Conservation (phyloP, 2,888 invertebrate species). For the Therioaphis trifolii region DNA sequence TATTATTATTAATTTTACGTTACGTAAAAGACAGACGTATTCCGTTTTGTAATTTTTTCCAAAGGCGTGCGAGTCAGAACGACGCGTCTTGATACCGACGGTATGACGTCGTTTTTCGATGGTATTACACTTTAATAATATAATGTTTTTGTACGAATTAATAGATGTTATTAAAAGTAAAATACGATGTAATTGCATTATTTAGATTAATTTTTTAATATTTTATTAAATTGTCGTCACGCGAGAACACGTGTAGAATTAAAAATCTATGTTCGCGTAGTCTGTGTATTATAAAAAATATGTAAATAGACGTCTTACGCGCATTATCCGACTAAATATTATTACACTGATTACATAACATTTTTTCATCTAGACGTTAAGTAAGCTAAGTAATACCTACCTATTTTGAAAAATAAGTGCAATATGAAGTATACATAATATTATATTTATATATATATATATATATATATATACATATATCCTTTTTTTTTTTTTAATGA, state of each 20-base stretch:
- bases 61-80: too few relatives aligned
- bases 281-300: neutral
- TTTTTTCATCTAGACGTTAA: neutral
- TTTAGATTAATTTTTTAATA: too few relatives aligned
- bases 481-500: neutral
- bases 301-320: neutral
- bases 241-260: neutral
- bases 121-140: neutral
- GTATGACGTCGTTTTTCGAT: too few relatives aligned
- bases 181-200: neutral
- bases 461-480: too few relatives aligned
- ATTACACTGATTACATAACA: neutral
- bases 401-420: conserved; percentile 60
- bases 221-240: neutral
- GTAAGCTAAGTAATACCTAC: conserved; percentile 22
- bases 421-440: too few relatives aligned
- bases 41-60: too few relatives aligned
- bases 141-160: neutral
- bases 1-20: too few relatives aligned
- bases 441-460: too few relatives aligned
- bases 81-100: too few relatives aligned
- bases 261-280: neutral
- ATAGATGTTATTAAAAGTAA: neutral
- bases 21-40: too few relatives aligned
- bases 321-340: neutral